Evolutionary conservation across 2,888 invertebrate genomes (phyloP).

Genomic region (Chrysolina oricalcia): DNA sequence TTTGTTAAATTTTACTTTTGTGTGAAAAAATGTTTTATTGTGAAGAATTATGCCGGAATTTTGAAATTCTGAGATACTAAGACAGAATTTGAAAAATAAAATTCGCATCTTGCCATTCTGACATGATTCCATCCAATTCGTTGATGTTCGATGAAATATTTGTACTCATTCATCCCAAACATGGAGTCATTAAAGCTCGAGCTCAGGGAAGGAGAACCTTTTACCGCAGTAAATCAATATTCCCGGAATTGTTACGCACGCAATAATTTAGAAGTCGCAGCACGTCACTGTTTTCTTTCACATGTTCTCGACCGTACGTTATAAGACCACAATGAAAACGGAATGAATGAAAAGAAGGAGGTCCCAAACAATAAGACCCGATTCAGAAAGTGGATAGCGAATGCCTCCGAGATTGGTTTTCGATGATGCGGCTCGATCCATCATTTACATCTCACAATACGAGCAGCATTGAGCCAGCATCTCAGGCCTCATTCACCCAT

Average conservation of each 20-base stretch:
- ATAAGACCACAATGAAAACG: slow-evolving; percentile 46
- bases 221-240: neutral
- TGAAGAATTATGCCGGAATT: too few relatives aligned
- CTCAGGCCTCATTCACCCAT: slow-evolving; percentile 51
- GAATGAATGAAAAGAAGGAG: slow-evolving; percentile 51
- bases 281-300: slow-evolving; percentile 19
- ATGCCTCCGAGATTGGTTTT: slow-evolving; percentile 59
- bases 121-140: too few relatives aligned
- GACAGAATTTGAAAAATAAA: too few relatives aligned
- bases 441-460: slow-evolving; percentile 59
- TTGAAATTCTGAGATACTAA: too few relatives aligned
- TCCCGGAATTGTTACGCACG: neutral
- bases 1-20: too few relatives aligned
- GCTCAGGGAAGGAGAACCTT: too few relatives aligned
- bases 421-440: slow-evolving; percentile 57
- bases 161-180: too few relatives aligned
- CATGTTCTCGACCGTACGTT: slow-evolving; percentile 25
- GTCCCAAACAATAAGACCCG: slow-evolving; percentile 52
- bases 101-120: too few relatives aligned
- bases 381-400: slow-evolving; percentile 54
- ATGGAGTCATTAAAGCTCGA: too few relatives aligned
- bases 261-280: neutral
- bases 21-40: too few relatives aligned
- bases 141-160: too few relatives aligned
- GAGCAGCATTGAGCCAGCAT: slow-evolving; percentile 48